A percentile compares a stretch with the other conserved stretches of the same genome.
Conservation (phyloP, 2,797 vertebrate genomes). For the Jordanella pulchra region DNA sequence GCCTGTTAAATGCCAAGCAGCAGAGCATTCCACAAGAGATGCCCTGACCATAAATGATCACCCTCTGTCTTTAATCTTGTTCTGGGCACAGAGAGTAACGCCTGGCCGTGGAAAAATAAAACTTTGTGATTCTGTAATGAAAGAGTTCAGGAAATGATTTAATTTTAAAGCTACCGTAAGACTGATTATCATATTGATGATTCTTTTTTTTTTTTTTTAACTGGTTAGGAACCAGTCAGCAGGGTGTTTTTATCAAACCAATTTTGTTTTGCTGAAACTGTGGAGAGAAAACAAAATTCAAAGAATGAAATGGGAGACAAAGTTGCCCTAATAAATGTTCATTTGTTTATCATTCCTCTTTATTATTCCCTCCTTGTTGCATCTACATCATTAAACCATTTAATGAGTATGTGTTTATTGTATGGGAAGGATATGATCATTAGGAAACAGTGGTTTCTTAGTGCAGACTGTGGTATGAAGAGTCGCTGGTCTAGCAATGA, state of each 20-base stretch:
- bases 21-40: too few species aligned
- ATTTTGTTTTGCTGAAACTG: background rate
- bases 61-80: too few species aligned
- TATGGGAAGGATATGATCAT: constrained; percentile 36
- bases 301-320: too few species aligned
- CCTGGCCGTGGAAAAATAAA: too few species aligned
- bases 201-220: too few species aligned
- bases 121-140: too few species aligned
- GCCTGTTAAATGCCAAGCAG: too few species aligned
- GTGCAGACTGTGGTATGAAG: constrained; percentile 28
- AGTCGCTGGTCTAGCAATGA: constrained; percentile 42
- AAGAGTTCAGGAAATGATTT: too few species aligned
- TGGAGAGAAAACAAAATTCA: constrained; percentile 5
- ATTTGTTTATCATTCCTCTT: constrained; percentile 20
- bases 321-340: background rate
- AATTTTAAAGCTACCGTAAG: too few species aligned
- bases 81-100: too few species aligned
- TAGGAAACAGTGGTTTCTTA: constrained; percentile 38
- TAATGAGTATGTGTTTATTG: constrained; percentile 23
- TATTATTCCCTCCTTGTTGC: constrained; percentile 24
- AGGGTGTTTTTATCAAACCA: background rate
- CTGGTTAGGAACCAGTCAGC: background rate
- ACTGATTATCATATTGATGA: too few species aligned
- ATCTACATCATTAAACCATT: constrained; percentile 30
- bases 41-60: too few species aligned